Base-by-base conservation (phyloP, 2,113 vertebrate genomes). In the Microtus ochrogaster region DNA sequence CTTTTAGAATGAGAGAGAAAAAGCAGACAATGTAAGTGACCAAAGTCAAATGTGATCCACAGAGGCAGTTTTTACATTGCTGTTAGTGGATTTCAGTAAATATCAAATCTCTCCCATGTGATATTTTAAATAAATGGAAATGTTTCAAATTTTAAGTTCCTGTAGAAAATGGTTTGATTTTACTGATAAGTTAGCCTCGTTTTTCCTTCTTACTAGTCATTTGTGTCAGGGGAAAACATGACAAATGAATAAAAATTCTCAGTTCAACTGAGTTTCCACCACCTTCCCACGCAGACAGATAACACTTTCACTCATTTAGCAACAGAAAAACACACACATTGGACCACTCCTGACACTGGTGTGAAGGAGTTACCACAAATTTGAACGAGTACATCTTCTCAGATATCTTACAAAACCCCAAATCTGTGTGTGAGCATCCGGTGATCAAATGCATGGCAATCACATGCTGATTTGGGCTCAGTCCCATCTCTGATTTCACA, bases 151-250 rank as follows among this genome's bases (percentile, higher is more conserved):
- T 74, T 73, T 52, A 85, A 87, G 70, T 97, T 97, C 83, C 68
- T 78, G 79, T 92, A 92, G 90, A 97, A 97, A 95, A 76, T 76
- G 5, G 13, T 70, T 96, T 96, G 41, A 76, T 77, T 76, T 91
- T 63, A 58, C 76, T 87, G 19, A 10, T 78, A 30, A 70, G 47
- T 83, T 92, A 88, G 81, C n/a, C 2, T 3, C 41, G 3, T 36
- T 86, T 63, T 49, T 78, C 68, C 47, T 97, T 95, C 58, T 22
- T 77, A 74, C 30, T 0, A 49, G 68, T 30, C 16, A 2, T 5
- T 74, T 19, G 8, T 65, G 14, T 96, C n/a, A 95, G 90, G 41
- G 95, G 88, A 97, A 97, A 97, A 93, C 94, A 93, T 94, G 90
- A 90, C 36, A 26, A 88, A 90, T 94, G 6, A 96, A 4, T 79